Percentiles rank a stretch among this genome's conserved stretches.
These are phyloP conservation scores for Squalus acanthias DNA, from an alignment of 2,797 vertebrate genomes.

Conservation along the genomic window DNA sequence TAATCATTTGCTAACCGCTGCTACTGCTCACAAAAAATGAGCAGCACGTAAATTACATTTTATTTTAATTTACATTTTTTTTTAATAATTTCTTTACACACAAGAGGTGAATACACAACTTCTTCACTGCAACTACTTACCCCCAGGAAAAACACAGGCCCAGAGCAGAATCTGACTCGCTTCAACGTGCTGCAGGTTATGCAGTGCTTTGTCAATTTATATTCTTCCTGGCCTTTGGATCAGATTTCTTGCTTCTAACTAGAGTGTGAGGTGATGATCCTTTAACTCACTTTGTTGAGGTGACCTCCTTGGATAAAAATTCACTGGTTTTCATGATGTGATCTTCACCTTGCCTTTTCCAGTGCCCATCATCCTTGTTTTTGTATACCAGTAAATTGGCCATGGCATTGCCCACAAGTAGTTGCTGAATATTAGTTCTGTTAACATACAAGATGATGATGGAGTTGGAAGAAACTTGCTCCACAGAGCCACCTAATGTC, in stretches of 20 bases:
- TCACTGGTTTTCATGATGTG: not conserved
- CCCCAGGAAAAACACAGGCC: not conserved
- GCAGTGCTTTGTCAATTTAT: not conserved
- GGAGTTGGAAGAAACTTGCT: not conserved
- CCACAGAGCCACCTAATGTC: not conserved
- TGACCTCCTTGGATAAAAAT: not conserved
- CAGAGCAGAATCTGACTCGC: not conserved
- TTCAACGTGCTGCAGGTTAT: not conserved
- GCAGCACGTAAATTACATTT: not conserved
- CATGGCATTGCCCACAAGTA: not conserved
- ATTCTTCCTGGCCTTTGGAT: not conserved
- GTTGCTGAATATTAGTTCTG: not conserved
- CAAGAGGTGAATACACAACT: not conserved
- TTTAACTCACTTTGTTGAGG: not conserved
- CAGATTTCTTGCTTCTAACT: not conserved
- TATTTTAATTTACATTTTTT: not conserved
- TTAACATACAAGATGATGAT: not conserved
- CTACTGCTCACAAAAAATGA: not conserved
- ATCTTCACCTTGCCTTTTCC: not conserved
- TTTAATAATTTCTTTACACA: not conserved
- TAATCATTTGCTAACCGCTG: not conserved
- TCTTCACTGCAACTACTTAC: not conserved
- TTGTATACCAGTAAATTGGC: not conserved
- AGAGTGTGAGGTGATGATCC: not conserved
- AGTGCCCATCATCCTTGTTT: not conserved